Evolutionary conservation across 2,797 vertebrate species (phyloP).

Genomic region (Ceyx erithaca): DNA sequence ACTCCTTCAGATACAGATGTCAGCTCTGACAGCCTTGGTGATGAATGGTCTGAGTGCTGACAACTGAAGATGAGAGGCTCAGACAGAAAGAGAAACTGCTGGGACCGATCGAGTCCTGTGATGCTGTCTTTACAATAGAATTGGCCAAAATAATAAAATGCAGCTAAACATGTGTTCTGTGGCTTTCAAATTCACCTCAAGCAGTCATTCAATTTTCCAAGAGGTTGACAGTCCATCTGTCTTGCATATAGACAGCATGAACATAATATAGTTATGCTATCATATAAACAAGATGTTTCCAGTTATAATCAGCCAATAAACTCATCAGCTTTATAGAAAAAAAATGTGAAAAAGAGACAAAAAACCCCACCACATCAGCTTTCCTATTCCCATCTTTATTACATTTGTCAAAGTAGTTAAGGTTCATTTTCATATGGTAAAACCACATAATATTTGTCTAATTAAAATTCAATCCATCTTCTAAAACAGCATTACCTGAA

Average conservation of each 20-base stretch:
- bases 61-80: conserved; percentile 51
- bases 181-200: neutral
- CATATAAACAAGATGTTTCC: neutral
- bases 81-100: conserved; percentile 16
- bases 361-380: neutral
- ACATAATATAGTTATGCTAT: neutral
- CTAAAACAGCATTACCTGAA: neutral
- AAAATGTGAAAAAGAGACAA: neutral
- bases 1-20: neutral
- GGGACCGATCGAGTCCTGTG: neutral
- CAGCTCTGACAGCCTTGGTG: neutral
- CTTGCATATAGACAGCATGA: neutral
- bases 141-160: neutral
- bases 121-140: neutral
- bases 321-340: neutral
- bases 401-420: neutral
- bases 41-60: conserved; percentile 35
- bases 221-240: neutral
- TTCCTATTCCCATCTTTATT: neutral
- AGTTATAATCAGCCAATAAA: neutral
- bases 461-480: neutral
- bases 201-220: neutral
- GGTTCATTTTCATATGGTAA: neutral
- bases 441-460: neutral
- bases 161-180: neutral